Conservation (phyloP, 2,888 invertebrate genomes). For the Pasiphila rectangulata region DNA sequence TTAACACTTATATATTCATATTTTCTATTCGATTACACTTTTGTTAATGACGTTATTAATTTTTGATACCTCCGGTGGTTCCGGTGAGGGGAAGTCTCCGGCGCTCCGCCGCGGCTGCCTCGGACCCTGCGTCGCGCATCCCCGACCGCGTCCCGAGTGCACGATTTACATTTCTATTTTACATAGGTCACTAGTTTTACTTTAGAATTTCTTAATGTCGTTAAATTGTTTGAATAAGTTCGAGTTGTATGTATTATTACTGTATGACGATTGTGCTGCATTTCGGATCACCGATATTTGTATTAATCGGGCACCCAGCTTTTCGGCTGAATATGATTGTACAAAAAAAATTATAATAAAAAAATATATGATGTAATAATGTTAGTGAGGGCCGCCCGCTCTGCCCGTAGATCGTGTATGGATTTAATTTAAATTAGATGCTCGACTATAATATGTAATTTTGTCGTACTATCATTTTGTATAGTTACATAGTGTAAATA, state of each 20-base stretch:
- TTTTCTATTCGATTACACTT: constrained; percentile 78
- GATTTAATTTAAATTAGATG: constrained; percentile 73
- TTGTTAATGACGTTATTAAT: constrained; percentile 76
- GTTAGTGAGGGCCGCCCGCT: constrained; percentile 56
- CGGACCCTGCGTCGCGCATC: constrained; percentile 34
- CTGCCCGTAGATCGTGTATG: constrained; percentile 66
- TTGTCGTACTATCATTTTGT: constrained; percentile 79
- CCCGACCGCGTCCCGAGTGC: constrained; percentile 55
- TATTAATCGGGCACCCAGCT: constrained; percentile 72
- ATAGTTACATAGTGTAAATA: constrained; percentile 81
- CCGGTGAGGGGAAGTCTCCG: constrained; percentile 49
- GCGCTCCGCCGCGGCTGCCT: constrained; percentile 39
- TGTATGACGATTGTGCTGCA: constrained; percentile 71
- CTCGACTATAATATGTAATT: constrained; percentile 76
- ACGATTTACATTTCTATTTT: constrained; percentile 48
- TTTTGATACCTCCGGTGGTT: constrained; percentile 67
- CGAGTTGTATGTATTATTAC: constrained; percentile 75
- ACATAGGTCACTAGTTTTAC: constrained; percentile 73
- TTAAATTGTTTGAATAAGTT: constrained; percentile 79
- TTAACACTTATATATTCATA: constrained; percentile 75
- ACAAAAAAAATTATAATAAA: constrained; percentile 69
- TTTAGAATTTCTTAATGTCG: constrained; percentile 76
- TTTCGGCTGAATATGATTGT: constrained; percentile 74
- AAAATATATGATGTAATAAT: constrained; percentile 66
- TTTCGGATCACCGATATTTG: constrained; percentile 67